Percentiles rank a stretch among this genome's conserved stretches.
These are phyloP conservation scores for Trichoplusia ni DNA, from an alignment of 1,140 invertebrate species.

Conservation along the genomic window DNA sequence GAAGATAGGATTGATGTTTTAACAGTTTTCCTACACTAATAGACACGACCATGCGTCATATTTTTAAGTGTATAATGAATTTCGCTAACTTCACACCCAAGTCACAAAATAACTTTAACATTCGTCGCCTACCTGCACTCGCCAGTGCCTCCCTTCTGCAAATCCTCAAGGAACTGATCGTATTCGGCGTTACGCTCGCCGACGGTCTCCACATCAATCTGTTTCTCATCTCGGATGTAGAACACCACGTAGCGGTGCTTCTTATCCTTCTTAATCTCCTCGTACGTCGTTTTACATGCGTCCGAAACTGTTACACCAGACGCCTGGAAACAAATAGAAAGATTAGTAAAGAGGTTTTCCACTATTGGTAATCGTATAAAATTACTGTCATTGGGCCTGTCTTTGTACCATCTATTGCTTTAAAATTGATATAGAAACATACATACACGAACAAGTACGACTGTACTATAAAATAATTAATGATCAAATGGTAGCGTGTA, in stretches of 20 bases:
- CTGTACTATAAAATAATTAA: too few relatives aligned
- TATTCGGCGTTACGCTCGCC: constrained; percentile 93
- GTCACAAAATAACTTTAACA: too few relatives aligned
- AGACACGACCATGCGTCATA: too few relatives aligned
- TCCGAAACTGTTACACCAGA: constrained; percentile 97
- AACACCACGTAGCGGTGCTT: constrained; percentile 98
- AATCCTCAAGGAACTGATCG: constrained; percentile 93
- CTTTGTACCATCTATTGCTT: too few relatives aligned
- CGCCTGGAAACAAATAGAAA: constrained; percentile 85
- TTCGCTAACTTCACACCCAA: neutral
- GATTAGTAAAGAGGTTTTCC: neutral
- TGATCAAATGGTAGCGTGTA: too few relatives aligned
- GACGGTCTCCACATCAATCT: constrained; percentile 95
- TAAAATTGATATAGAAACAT: too few relatives aligned
- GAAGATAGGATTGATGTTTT: too few relatives aligned
- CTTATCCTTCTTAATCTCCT: constrained; percentile 98
- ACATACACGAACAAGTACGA: too few relatives aligned
- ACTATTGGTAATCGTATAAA: too few relatives aligned
- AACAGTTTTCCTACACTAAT: too few relatives aligned
- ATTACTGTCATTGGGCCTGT: too few relatives aligned
- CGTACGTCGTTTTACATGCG: constrained; percentile 96
- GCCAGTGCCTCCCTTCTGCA: constrained; percentile 93
- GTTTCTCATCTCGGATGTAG: constrained; percentile 96
- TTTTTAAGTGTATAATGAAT: too few relatives aligned
- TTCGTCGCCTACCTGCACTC: constrained; percentile 87